Evolutionary conservation across 1,140 invertebrate species (phyloP).

Genomic region (Trypoxylus dichotomus): DNA sequence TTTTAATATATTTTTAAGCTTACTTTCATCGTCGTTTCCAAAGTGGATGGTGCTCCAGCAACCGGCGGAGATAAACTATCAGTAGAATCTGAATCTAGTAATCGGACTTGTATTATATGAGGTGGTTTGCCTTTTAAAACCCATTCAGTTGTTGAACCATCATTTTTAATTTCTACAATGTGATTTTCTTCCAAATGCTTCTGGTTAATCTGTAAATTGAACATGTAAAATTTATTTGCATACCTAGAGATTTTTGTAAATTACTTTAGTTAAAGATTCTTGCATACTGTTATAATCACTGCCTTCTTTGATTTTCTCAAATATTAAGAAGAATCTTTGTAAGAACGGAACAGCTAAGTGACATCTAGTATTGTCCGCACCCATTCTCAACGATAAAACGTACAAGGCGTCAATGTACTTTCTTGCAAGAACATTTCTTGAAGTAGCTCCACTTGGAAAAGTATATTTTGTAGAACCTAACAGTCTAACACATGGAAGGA

Average conservation of each 20-base stretch:
- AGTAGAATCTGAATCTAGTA: slow-evolving; percentile 49
- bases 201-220: not conserved
- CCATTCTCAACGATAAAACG: slow-evolving; percentile 76
- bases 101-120: slow-evolving; percentile 45
- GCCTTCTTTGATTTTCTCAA: slow-evolving; percentile 71
- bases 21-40: not conserved
- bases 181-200: slow-evolving; percentile 45
- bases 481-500: slow-evolving; percentile 75
- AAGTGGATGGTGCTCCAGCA: not conserved
- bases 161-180: slow-evolving; percentile 59
- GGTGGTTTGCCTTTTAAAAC: slow-evolving; percentile 56
- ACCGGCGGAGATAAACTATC: slow-evolving; percentile 60
- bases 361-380: slow-evolving; percentile 79
- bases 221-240: not conserved
- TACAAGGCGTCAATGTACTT: slow-evolving; percentile 83
- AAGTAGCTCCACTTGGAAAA: slow-evolving; percentile 77
- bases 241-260: not conserved
- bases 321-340: slow-evolving; percentile 82
- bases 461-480: slow-evolving; percentile 71
- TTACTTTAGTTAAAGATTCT: not conserved
- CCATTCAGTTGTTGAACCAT: slow-evolving; percentile 61
- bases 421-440: slow-evolving; percentile 72
- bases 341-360: slow-evolving; percentile 73
- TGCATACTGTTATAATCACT: slow-evolving; percentile 22
- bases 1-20: not conserved